These are phyloP conservation scores for Semicossyphus pulcher DNA, from an alignment of 2,113 vertebrate species.

Conservation along the genomic window DNA sequence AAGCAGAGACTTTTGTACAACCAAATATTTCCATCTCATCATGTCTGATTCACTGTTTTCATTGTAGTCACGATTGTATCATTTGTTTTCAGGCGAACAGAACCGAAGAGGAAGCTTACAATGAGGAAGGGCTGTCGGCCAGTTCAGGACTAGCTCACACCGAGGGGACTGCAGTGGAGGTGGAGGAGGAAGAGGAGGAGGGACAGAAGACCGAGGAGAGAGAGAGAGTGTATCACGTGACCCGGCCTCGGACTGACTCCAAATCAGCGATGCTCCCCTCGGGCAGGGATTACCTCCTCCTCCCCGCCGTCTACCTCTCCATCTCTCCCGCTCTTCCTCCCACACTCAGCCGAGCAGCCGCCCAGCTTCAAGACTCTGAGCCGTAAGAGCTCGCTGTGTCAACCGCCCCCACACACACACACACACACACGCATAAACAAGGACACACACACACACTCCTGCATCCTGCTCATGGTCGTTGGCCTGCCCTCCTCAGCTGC, in stretches of 20 bases:
- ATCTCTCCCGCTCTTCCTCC: constrained; percentile 57
- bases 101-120: constrained; percentile 25
- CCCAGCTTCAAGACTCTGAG: constrained; percentile 51
- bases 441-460: constrained; percentile 10
- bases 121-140: constrained; percentile 16
- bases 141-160: constrained; percentile 42
- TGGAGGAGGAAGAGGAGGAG: constrained; percentile 46
- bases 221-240: constrained; percentile 59
- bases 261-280: constrained; percentile 68
- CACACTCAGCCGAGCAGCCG: constrained; percentile 41
- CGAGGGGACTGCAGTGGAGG: constrained; percentile 37
- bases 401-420: constrained; percentile 16
- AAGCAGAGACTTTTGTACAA: neutral
- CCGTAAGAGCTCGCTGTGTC: constrained; percentile 52
- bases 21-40: neutral
- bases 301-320: constrained; percentile 47
- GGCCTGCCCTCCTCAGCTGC: constrained; percentile 64
- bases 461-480: constrained; percentile 74
- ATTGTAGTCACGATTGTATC: neutral
- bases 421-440: constrained; percentile 26
- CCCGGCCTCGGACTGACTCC: constrained; percentile 50
- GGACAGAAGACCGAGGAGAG: constrained; percentile 13
- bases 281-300: constrained; percentile 72
- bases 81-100: constrained; percentile 42
- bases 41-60: constrained; percentile 1